Evolutionary conservation across 2,797 vertebrate species (phyloP).

Genomic region (Synanceia verrucosa): DNA sequence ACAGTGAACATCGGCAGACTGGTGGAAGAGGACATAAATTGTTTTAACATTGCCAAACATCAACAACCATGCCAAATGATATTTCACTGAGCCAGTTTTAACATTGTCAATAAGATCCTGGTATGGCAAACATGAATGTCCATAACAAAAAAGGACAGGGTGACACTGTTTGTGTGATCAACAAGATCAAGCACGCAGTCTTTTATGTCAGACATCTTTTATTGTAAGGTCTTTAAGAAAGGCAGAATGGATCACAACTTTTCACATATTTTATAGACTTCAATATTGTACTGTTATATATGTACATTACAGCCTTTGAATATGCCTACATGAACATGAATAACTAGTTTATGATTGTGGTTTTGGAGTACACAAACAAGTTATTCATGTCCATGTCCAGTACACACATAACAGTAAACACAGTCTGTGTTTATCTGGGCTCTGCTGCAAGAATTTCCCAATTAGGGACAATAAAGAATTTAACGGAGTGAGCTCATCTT

Average conservation of each 20-base stretch:
- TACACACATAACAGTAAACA: too few relatives aligned
- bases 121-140: neutral
- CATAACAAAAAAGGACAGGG: neutral
- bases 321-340: neutral
- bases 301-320: neutral
- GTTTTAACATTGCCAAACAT: constrained; percentile 1
- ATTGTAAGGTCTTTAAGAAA: too few relatives aligned
- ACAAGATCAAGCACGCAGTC: neutral
- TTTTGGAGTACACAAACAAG: neutral
- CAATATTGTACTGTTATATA: neutral
- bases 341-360: neutral
- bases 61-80: neutral
- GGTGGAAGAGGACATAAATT: constrained; percentile 37
- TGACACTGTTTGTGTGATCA: neutral
- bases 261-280: too few relatives aligned
- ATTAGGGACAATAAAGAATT: neutral
- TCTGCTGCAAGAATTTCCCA: neutral
- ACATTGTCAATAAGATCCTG: neutral
- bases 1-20: constrained; percentile 99
- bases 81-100: neutral
- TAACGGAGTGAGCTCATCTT: neutral
- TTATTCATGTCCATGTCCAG: neutral
- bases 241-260: too few relatives aligned
- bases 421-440: neutral
- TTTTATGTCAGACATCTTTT: too few relatives aligned